phyloP scores from a whole-genome alignment of 2,113 vertebrate species.

The Callipepla californica region DNA sequence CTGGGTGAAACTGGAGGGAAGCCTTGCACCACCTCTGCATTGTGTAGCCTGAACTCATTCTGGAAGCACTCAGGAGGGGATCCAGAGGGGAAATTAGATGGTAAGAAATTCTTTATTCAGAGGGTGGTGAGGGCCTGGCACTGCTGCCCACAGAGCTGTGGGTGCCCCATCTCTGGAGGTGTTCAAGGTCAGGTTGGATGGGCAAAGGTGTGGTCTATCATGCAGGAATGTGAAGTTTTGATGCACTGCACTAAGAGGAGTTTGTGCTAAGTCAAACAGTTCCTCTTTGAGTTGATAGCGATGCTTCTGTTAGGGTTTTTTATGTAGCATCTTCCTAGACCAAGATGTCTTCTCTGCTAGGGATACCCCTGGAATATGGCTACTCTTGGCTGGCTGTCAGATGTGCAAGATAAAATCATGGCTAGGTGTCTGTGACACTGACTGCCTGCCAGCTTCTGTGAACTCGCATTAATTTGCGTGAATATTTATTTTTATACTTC shows the following conservation, averaged over 20 bases:
- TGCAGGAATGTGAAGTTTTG: neutral
- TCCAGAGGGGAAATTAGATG: neutral
- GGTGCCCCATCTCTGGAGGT: too few species aligned
- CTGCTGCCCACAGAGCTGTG: too few species aligned
- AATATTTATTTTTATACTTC: neutral
- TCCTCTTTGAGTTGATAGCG: constrained; percentile 29
- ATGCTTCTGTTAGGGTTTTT: neutral
- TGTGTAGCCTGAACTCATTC: neutral
- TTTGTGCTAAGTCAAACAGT: constrained; percentile 39
- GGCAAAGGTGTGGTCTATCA: neutral
- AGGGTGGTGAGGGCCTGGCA: too few species aligned
- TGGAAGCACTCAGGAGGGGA: neutral
- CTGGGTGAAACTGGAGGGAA: neutral
- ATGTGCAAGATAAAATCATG: neutral
- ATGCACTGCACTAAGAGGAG: constrained; percentile 45
- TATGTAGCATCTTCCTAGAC: constrained; percentile 21
- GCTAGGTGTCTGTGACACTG: neutral
- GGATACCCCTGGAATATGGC: neutral
- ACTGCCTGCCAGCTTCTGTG: neutral
- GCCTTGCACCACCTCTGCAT: neutral
- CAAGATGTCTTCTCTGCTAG: neutral
- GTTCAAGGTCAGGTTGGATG: too few species aligned
- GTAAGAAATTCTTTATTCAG: neutral
- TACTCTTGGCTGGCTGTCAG: neutral
- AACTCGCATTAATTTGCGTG: neutral